A percentile compares a stretch with the other conserved stretches of the same genome.
Conservation (phyloP, 1,140 invertebrate genomes). For the Oryctes rhinoceros region DNA sequence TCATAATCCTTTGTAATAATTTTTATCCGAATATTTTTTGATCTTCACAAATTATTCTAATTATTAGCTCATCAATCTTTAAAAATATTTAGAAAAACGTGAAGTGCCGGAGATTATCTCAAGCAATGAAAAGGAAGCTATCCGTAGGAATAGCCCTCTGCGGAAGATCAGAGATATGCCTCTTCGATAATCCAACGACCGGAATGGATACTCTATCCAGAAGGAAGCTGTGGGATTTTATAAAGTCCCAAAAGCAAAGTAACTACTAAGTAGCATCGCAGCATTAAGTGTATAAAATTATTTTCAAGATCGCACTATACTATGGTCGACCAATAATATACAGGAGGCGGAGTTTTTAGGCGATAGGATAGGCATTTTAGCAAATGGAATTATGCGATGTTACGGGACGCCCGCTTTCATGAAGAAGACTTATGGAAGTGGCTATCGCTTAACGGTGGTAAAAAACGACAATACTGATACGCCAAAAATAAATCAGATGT, state of each 20-base stretch:
- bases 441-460: background rate
- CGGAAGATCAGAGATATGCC: slow-evolving; percentile 62
- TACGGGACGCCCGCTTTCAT: slow-evolving; percentile 66
- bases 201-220: slow-evolving; percentile 94
- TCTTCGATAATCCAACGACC: slow-evolving; percentile 93
- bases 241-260: slow-evolving; percentile 61
- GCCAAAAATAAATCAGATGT: background rate
- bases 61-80: background rate
- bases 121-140: slow-evolving; percentile 75
- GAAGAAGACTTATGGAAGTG: slow-evolving; percentile 63
- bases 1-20: no score
- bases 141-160: slow-evolving; percentile 72
- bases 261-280: slow-evolving; percentile 81
- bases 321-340: slow-evolving; percentile 88
- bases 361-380: slow-evolving; percentile 91
- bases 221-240: slow-evolving; percentile 89
- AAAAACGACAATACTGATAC: background rate
- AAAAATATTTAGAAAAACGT: background rate
- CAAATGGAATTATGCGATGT: slow-evolving; percentile 81
- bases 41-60: background rate
- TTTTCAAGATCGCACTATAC: background rate
- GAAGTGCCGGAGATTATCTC: slow-evolving; percentile 64
- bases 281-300: slow-evolving; percentile 63
- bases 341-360: slow-evolving; percentile 96
- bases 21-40: no score